Base-by-base conservation (phyloP, 1,140 invertebrate genomes). In the Pristionchus pacificus region DNA sequence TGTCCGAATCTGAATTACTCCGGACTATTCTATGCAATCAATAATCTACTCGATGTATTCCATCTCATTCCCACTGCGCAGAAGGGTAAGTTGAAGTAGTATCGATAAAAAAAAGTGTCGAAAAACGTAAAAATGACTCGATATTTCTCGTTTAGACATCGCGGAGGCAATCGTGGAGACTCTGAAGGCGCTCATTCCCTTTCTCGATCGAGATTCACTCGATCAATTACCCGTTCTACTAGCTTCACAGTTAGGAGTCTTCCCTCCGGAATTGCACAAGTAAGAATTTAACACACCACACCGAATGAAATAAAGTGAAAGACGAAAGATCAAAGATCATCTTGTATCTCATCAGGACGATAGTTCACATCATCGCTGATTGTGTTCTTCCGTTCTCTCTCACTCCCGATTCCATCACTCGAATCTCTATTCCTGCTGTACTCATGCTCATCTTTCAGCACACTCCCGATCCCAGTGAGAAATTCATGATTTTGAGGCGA, bases 391-490 rank as follows among this genome's bases (percentile, higher is more conserved):
- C 96, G 3, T 96, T 97, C 85, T 95, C 93, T 33, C 91, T 98
- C 78, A 90, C 93, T 93, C 88, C 89, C 89, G 89, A 70, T 14
- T 55, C 72, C 49, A 63, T 55, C 60, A 74, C 75, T 0, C 74
- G 70, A 27, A 49, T 79, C 15, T 93, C 94, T 84, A 90, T 95
- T 6, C 91, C 94, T 14, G 92, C 93, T 15, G 91, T 98, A 63
- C 90, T 98, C 49, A 97, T 97, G 91, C 91, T 97, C 89, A 91
- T 98, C 19, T 91, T 98, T 82, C 94, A 98, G 83, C 95, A 97
- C 84, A 94, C 93, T 2, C 90, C 88, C 70, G 94, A 94, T 86
- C 89, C 91, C 81, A 91, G 92, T 92, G 85, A 84, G 75, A n/a
- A n/a, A n/a, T n/a, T n/a, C n/a, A n/a, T n/a, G n/a, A n/a, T n/a